phyloP scores from a whole-genome alignment of 2,797 vertebrate genomes.

The Sebastes umbrosus region DNA sequence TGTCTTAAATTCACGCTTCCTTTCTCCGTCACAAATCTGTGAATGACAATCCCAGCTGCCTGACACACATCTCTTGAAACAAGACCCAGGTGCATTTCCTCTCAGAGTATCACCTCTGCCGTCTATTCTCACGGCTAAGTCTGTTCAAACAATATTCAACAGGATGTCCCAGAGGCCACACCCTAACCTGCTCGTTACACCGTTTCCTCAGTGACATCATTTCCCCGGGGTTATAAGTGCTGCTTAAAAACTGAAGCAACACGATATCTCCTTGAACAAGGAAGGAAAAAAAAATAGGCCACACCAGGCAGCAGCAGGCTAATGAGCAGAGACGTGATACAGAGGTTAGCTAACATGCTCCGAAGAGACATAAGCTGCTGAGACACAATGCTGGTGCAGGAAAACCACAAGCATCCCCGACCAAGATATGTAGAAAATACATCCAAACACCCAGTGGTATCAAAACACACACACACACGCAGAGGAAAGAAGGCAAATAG shows the following conservation, averaged over 20 bases:
- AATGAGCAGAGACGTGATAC: conserved; percentile 23
- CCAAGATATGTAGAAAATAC: conserved; percentile 25
- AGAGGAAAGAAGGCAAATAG: conserved; percentile 8
- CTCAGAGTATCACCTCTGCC: neutral
- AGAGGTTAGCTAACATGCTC: conserved; percentile 34
- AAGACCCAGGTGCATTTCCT: conserved; percentile 44
- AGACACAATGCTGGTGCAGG: conserved; percentile 22
- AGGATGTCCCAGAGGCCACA: conserved; percentile 29
- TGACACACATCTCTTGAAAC: conserved; percentile 53
- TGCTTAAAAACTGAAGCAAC: conserved; percentile 37
- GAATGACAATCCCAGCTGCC: neutral
- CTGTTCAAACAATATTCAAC: conserved; percentile 20
- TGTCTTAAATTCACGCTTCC: neutral
- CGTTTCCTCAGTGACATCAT: conserved; percentile 43
- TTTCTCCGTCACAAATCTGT: conserved; percentile 1
- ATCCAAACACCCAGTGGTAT: conserved; percentile 23
- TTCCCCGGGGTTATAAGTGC: conserved; percentile 42
- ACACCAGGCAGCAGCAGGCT: neutral
- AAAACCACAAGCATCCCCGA: conserved; percentile 20
- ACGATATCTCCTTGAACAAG: conserved; percentile 22
- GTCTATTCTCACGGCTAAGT: conserved; percentile 2
- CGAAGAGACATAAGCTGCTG: conserved; percentile 31
- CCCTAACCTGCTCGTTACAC: conserved; percentile 36
- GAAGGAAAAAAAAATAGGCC: conserved; percentile 42
- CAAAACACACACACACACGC: neutral